These are phyloP conservation scores for Parnassius glacialis DNA, from an alignment of 2,888 invertebrate genomes.

Conservation along the genomic window DNA sequence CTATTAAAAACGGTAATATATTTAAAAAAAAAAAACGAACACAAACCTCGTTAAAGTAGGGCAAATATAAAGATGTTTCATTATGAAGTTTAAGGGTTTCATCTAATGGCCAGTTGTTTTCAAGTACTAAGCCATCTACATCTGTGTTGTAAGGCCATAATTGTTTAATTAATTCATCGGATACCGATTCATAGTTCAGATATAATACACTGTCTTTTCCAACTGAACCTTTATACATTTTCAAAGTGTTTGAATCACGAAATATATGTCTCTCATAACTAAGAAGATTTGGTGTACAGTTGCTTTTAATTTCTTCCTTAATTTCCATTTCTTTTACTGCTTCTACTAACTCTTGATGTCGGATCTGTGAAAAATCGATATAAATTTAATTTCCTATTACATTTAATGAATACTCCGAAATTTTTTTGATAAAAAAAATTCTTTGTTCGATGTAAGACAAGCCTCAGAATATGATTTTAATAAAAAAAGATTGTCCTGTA, in stretches of 20 bases:
- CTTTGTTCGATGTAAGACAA: too few relatives aligned
- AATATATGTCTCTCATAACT: slow-evolving; percentile 37
- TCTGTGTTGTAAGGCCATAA: slow-evolving; percentile 50
- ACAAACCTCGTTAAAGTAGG: slow-evolving; percentile 76
- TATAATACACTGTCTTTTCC: slow-evolving; percentile 48
- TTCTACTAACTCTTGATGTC: slow-evolving; percentile 28
- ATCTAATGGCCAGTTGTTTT: slow-evolving; percentile 80
- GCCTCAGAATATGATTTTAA: too few relatives aligned
- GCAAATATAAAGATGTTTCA: slow-evolving; percentile 53
- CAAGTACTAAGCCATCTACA: slow-evolving; percentile 71
- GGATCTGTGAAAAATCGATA: slow-evolving; percentile 42
- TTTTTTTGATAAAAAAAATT: too few relatives aligned
- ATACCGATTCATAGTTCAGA: slow-evolving; percentile 49
- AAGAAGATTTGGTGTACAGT: slow-evolving; percentile 33
- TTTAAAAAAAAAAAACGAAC: background rate
- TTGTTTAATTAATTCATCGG: slow-evolving; percentile 43
- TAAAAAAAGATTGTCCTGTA: too few relatives aligned
- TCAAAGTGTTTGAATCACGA: slow-evolving; percentile 34
- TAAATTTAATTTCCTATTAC: too few relatives aligned
- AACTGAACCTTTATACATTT: slow-evolving; percentile 50
- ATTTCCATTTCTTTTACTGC: slow-evolving; percentile 30
- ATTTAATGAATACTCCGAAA: too few relatives aligned
- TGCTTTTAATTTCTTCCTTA: slow-evolving; percentile 24
- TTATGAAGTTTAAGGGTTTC: slow-evolving; percentile 54
- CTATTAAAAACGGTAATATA: too few relatives aligned